Base-by-base conservation (phyloP, 2,888 invertebrate species). In the Macrosiphum euphorbiae region DNA sequence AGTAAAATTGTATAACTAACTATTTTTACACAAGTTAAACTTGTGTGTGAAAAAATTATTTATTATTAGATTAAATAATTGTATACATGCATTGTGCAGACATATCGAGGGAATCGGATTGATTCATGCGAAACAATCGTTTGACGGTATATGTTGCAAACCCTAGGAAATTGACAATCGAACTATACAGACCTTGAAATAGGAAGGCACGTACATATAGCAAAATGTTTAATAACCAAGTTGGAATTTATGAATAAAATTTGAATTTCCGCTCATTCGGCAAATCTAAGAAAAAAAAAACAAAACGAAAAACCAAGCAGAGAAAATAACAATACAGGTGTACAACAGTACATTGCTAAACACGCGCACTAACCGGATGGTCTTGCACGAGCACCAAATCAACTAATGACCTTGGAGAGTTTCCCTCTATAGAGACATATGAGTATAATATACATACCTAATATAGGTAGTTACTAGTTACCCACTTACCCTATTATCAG, bases 361-460 rank as follows among this genome's bases (percentile, higher is more conserved):
- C 88, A 55, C 41, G 44, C n/a, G 20, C 78, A 85, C 86, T 88
- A 41, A 20, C 52, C 47, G 67, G 67, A 92, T 52, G 67, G 78
- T 92, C 44, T 92, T 92, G 92, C 92, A 92, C 88, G 92, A 78
- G 88, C 88, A 67, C 11, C 88, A 13, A 92, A 92, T 92, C 92
- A 88, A 88, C 41, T 55, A 87, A 78, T 52, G 78, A 88, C 92
- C 92, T 92, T 88, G 88, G 13, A 28, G 55, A n/a, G n/a, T 92
- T 92, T 44, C 50, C 86, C 47, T 86, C n/a, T 86, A 44, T 13
- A 44, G 26, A 55, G 55, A 7, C 20, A 55, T 24, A 55, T 7
- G 44, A 44, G 5, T 86, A 86, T 41, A 78, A 78, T 20, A 78
- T 78, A 78, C 8, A 16, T 35, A n/a, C 44, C 4, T 61, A 67